Evolutionary conservation across 2,797 vertebrate species (phyloP), one percentile per base, ranked within the genome.

Genomic region (Clarias fuscus): DNA sequence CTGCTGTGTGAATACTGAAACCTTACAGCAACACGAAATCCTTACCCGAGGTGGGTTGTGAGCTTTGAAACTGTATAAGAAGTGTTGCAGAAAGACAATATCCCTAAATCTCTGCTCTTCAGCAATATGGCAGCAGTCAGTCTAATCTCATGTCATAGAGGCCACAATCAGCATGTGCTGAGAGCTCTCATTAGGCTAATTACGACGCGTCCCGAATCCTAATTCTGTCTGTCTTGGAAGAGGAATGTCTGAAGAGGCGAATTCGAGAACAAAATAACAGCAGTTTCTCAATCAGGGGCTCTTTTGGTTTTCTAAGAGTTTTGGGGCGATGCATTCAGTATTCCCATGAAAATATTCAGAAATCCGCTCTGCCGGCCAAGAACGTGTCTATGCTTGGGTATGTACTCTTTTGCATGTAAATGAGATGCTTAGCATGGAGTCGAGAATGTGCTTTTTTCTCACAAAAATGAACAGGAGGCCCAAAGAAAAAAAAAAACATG

Each of bases 341-440:
- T 85, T 88, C 15, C 72, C 53, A 61, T 71, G 22, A 90, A 86
- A 90, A 90, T 82, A 85, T 87, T 88, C 75, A 73, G 82, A 86
- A 65, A 87, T 85, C 37, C 83, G 13, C 27, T 86, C 88, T 40
- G 73, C 67, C 33, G 24, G 65, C 88, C 82, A 88, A 85, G 40
- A 84, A 27, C 83, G 86, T 86, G 83, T 92, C 91, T 84, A 87
- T 73, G 65, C 87, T 83, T 48, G 76, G 82, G 90, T 88, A 89
- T 92, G 89, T 90, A 86, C 86, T 89, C 61, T 75, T 92, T 89
- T 86, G 89, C 89, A 93, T 93, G 90, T 90, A 90, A 94, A 95
- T 92, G 77, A 92, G 85, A 91, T 82, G 40, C 90, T 88, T 91
- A 90, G 91, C 90, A 88, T 90, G 89, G 88, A 94, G 89, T 91